Evolutionary conservation across 2,888 invertebrate genomes (phyloP), one percentile per base, ranked within the genome.

Genomic region (Bhutanitis thaidina): DNA sequence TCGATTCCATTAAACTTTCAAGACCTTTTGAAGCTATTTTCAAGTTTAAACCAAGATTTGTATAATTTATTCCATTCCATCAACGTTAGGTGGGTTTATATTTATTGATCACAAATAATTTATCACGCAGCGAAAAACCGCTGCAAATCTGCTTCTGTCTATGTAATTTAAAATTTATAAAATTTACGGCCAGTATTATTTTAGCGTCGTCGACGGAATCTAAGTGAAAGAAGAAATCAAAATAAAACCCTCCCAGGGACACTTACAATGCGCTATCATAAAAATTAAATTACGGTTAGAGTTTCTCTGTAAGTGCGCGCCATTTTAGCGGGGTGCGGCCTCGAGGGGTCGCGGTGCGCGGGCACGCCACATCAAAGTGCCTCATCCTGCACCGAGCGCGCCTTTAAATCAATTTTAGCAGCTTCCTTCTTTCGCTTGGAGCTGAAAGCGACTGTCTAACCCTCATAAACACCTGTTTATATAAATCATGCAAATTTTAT

Each of bases 1-100:
- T 87, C 88, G 89, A 87, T 89, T 87, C 89, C 87, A 88, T 89
- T 88, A 86, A 89, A 89, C 86, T 89, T 89, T 88, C 87, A 84
- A 87, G 83, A 84, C 87, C 85, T 86, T 85, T 81, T 78, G 76
- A 82, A 83, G 83, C 81, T 83, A 87, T 87, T 85, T 86, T 83
- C 84, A 82, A 83, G 83, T 86, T 83, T 71, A 80, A 80, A 81
- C 76, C 77, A 78, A 79, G 81, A 84, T 84, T 86, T 85, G 78
- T 80, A 77, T 86, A 84, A 85, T 82, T 82, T 75, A 77, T 81
- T 75, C 69, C 70, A 67, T 69, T 41, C 32, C 30, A 67, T 66
- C 62, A 62, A 58, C 64, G 64, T 60, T 44, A 47, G 48, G 48
- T 12, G 9, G 34, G 1, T 13, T 13, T 37, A 49, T 13, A 36